phyloP scores from a whole-genome alignment of 2,113 vertebrate species.

The Scomber colias region DNA sequence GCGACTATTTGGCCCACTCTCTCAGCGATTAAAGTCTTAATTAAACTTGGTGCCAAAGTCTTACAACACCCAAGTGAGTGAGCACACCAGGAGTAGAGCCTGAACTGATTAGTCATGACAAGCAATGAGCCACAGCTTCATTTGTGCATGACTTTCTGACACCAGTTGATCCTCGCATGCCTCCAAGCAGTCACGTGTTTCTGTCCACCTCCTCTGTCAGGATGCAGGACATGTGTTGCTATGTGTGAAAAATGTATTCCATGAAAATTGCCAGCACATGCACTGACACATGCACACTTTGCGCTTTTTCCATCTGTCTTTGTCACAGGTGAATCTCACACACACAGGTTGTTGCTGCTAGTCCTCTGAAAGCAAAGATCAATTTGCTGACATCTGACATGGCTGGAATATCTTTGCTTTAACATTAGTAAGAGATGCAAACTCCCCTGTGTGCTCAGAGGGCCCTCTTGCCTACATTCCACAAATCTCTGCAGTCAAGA shows the following conservation, averaged over 20 bases:
- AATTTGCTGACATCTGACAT: conserved; percentile 39
- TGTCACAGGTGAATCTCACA: not conserved
- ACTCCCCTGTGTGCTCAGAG: conserved; percentile 45
- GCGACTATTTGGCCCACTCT: conserved; percentile 42
- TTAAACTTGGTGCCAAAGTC: conserved; percentile 66
- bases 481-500: conserved; percentile 18
- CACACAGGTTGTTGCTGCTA: not conserved
- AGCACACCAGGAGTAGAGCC: conserved; percentile 56
- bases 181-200: conserved; percentile 43
- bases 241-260: conserved; percentile 50
- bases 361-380: conserved; percentile 28
- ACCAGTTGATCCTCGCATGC: conserved; percentile 40
- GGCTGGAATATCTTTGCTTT: conserved; percentile 59
- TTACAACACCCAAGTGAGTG: conserved; percentile 59
- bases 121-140: conserved; percentile 42
- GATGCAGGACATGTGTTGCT: conserved; percentile 42
- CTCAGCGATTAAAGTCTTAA: conserved; percentile 58
- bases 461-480: conserved; percentile 34
- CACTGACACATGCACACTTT: conserved; percentile 11
- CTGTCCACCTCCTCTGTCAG: not conserved
- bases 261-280: conserved; percentile 26
- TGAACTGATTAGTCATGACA: conserved; percentile 58
- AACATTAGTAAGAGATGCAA: conserved; percentile 53
- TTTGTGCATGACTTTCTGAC: conserved; percentile 60
- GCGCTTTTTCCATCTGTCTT: not conserved